These are phyloP conservation scores for Gasterosteus aculeatus DNA, from an alignment of 2,113 vertebrate genomes.

Conservation along the genomic window DNA sequence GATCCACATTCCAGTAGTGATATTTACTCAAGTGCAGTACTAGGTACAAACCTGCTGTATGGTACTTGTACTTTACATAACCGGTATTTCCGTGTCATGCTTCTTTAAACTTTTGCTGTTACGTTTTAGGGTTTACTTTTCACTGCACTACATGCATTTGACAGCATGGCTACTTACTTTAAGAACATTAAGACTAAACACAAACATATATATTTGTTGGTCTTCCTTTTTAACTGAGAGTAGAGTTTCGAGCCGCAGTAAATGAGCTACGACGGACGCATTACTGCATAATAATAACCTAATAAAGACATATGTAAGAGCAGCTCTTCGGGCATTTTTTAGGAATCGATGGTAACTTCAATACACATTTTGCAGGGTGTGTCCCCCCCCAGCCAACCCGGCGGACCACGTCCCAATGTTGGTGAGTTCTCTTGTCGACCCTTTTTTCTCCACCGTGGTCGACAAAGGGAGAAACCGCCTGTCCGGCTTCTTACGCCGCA, in stretches of 20 bases:
- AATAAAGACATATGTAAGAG: neutral
- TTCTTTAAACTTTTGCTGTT: neutral
- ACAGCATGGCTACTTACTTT: neutral
- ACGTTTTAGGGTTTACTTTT: neutral
- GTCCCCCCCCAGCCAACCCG: neutral
- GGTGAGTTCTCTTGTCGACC: neutral
- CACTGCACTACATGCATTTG: neutral
- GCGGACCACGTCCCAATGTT: neutral
- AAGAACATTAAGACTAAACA: neutral
- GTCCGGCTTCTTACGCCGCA: neutral
- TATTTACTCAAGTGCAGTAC: too few relatives aligned
- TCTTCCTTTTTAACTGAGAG: neutral
- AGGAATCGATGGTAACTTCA: too few relatives aligned
- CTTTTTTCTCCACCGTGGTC: constrained; percentile 1
- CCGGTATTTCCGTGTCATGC: neutral
- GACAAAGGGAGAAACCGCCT: constrained; percentile 13
- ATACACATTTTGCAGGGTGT: neutral
- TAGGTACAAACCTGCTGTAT: neutral
- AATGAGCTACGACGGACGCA: neutral
- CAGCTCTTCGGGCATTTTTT: neutral
- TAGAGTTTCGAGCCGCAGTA: neutral
- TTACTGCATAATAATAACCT: neutral
- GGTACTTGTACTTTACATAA: too few relatives aligned
- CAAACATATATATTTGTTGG: neutral
- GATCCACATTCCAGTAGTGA: too few relatives aligned